Evolutionary conservation across 2,797 vertebrate species (phyloP).

Genomic region (Lindbergichthys nudifrons): DNA sequence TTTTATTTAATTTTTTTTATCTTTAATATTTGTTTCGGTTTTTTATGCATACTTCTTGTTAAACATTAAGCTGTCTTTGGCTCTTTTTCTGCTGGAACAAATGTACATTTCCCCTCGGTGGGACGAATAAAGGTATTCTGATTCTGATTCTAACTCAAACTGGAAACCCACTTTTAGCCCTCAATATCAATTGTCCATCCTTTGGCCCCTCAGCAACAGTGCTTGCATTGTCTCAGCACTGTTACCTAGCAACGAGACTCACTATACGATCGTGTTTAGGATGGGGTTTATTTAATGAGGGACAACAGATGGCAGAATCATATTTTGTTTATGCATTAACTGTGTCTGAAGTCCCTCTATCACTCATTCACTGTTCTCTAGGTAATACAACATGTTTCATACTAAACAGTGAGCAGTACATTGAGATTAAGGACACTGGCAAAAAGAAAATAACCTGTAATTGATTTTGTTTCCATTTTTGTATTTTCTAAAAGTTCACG

Average conservation of each 20-base stretch:
- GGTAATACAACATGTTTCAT: slow-evolving; percentile 9
- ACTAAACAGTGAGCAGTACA: slow-evolving; percentile 6
- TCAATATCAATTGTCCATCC: slow-evolving; percentile 32
- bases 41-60: too few species aligned
- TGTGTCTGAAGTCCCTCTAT: slow-evolving; percentile 4
- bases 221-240: slow-evolving; percentile 22
- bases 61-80: too few species aligned
- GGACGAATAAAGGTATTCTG: too few species aligned
- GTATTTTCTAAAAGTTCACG: background rate
- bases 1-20: too few species aligned
- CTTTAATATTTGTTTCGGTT: too few species aligned
- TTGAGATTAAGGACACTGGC: background rate
- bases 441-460: background rate
- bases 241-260: slow-evolving; percentile 55
- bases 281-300: slow-evolving; percentile 12
- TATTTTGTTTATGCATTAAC: slow-evolving; percentile 25
- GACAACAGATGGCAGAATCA: slow-evolving; percentile 42
- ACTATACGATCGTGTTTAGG: slow-evolving; percentile 29
- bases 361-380: background rate
- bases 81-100: too few species aligned
- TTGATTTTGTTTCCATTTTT: background rate
- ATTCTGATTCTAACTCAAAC: slow-evolving; percentile 20
- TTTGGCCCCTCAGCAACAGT: slow-evolving; percentile 23
- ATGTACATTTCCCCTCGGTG: too few species aligned
- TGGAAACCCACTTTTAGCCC: slow-evolving; percentile 12